phyloP scores from a whole-genome alignment of 2,888 invertebrate genomes.

The Serripes groenlandicus region DNA sequence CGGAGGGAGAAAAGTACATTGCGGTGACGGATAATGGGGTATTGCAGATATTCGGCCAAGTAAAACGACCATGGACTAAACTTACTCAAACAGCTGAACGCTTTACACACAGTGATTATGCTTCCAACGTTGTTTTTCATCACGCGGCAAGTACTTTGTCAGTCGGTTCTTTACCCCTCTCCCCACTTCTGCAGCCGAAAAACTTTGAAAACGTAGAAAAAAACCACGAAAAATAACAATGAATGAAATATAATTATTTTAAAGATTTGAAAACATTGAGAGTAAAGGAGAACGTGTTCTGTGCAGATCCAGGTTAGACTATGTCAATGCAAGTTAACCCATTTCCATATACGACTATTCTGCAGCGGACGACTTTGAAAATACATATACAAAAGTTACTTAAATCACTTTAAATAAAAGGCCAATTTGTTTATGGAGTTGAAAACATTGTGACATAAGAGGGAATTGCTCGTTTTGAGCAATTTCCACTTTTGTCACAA shows the following conservation, averaged over 20 bases:
- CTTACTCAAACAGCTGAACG: slow-evolving; percentile 55
- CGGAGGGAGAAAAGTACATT: slow-evolving; percentile 75
- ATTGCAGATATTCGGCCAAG: slow-evolving; percentile 74
- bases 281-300: background rate
- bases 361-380: no score
- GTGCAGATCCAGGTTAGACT: no score
- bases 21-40: slow-evolving; percentile 72
- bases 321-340: no score
- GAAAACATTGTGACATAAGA: background rate
- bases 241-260: no score
- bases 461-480: background rate
- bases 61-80: slow-evolving; percentile 76
- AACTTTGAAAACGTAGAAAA: no score
- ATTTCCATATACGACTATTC: no score
- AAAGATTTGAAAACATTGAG: background rate
- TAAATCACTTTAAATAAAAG: no score
- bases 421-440: no score
- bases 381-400: no score
- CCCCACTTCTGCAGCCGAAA: no score
- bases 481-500: background rate
- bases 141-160: slow-evolving; percentile 8
- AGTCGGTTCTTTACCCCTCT: background rate
- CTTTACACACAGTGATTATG: slow-evolving; percentile 41
- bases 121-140: slow-evolving; percentile 6
- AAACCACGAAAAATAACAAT: no score